A percentile compares a stretch with the other conserved stretches of the same genome.
phyloP scores from a whole-genome alignment of 2,113 vertebrate species.

The Tringa solitaria region DNA sequence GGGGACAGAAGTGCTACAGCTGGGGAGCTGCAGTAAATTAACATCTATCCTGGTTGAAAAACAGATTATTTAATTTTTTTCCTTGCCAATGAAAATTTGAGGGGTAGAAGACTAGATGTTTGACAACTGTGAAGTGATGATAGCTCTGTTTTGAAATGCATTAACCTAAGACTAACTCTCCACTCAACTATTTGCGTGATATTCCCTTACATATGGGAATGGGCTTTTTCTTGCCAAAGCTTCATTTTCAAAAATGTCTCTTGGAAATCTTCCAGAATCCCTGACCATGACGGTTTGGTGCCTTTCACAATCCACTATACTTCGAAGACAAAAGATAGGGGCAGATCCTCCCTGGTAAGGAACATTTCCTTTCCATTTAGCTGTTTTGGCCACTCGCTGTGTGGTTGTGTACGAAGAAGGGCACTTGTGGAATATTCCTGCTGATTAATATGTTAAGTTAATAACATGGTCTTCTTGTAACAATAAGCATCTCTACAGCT shows the following conservation, averaged over 20 bases:
- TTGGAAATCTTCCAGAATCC: not conserved
- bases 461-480: not conserved
- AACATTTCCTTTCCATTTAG: not conserved
- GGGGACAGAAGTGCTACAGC: not conserved
- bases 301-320: not conserved
- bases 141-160: not conserved
- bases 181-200: not conserved
- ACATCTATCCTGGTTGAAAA: not conserved
- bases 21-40: not conserved
- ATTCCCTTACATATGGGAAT: fast-evolving
- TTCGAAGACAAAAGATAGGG: not conserved
- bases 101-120: not conserved
- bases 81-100: not conserved
- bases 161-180: not conserved
- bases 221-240: not conserved
- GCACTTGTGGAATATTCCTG: not conserved
- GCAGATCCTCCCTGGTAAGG: not conserved
- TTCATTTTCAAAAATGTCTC: not conserved
- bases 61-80: not conserved
- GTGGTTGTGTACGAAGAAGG: not conserved
- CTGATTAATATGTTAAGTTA: not conserved
- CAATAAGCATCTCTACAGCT: not conserved
- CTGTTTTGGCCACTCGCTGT: not conserved
- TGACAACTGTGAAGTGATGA: not conserved
- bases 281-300: not conserved